Conservation (phyloP, 2,113 vertebrate species). For the Pionites leucogaster region DNA sequence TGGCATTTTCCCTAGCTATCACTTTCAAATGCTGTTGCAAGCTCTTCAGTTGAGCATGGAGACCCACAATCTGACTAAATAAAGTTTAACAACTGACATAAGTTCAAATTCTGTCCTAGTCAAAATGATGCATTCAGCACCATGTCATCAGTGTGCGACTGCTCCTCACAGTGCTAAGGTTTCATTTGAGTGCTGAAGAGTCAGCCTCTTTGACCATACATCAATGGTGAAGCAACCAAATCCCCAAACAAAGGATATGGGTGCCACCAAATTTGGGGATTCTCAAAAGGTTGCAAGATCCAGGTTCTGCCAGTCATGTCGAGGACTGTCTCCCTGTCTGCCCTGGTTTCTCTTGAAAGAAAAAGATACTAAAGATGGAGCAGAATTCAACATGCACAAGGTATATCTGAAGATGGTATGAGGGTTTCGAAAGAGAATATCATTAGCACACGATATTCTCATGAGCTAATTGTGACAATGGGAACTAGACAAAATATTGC, state of each 20-base stretch:
- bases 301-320: background rate
- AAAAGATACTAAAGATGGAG: background rate
- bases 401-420: background rate
- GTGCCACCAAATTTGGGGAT: background rate
- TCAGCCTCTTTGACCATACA: background rate
- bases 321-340: background rate
- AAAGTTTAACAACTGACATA: background rate
- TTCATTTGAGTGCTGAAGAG: background rate
- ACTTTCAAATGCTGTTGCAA: background rate
- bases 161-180: rapidly evolving
- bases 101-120: background rate
- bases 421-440: background rate
- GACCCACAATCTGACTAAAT: background rate
- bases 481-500: background rate
- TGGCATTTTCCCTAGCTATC: background rate
- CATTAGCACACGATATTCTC: background rate
- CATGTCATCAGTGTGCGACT: rapidly evolving
- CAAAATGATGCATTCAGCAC: rapidly evolving
- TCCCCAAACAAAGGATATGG: background rate
- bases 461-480: background rate
- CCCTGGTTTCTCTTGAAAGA: background rate
- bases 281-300: background rate
- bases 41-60: background rate
- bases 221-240: background rate
- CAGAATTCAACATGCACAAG: background rate